Conservation (phyloP, 2,113 vertebrate genomes). For the Mustela lutreola region DNA sequence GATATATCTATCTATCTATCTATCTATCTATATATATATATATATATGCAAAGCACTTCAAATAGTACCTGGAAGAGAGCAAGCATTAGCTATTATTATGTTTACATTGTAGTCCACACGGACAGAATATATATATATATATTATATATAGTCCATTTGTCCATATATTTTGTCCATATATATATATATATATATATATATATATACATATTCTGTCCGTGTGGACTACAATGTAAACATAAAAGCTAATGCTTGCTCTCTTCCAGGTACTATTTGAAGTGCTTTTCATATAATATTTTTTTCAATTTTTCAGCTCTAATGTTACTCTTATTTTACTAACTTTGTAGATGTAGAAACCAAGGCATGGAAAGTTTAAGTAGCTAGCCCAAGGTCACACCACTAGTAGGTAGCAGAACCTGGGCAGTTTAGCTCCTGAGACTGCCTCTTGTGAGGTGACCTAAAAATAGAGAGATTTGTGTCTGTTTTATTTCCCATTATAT, state of each 20-base stretch:
- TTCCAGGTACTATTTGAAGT: background rate
- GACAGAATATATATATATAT: too few relatives aligned
- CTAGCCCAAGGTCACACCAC: background rate
- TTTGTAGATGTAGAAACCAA: background rate
- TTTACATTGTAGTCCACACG: too few relatives aligned
- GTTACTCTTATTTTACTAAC: background rate
- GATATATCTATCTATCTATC: too few relatives aligned
- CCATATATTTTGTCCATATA: too few relatives aligned
- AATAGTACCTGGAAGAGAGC: too few relatives aligned
- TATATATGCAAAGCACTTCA: too few relatives aligned
- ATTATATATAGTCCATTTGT: too few relatives aligned
- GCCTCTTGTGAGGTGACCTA: background rate
- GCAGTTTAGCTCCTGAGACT: background rate
- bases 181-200: too few relatives aligned
- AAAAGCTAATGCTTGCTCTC: conserved; percentile 9
- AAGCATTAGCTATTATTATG: too few relatives aligned
- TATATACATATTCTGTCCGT: background rate
- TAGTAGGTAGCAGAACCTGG: background rate
- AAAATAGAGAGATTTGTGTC: background rate
- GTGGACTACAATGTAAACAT: background rate
- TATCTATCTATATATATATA: too few relatives aligned
- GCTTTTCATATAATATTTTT: background rate
- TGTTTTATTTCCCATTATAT: conserved; percentile 19
- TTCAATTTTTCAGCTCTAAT: background rate
- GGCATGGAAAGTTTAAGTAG: background rate